Conservation (phyloP, 2,888 invertebrate genomes). For the Amphipyra berbera region DNA sequence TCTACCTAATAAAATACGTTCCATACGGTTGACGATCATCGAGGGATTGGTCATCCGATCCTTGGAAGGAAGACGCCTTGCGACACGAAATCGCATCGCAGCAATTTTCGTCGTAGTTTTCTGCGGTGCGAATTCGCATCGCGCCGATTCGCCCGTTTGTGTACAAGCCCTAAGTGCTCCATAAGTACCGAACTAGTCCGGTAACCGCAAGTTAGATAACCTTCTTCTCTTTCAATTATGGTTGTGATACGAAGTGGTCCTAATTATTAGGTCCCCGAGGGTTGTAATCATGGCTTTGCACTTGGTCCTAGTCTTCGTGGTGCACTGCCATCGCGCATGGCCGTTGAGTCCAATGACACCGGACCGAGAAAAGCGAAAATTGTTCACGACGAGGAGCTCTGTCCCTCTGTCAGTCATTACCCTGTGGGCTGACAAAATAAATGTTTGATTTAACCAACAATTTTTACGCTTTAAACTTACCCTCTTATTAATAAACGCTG, state of each 20-base stretch:
- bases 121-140: too few species aligned
- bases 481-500: too few species aligned
- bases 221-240: constrained; percentile 18
- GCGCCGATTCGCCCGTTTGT: too few species aligned
- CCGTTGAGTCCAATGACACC: constrained; percentile 47
- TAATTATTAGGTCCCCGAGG: constrained; percentile 32
- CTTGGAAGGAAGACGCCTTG: too few species aligned
- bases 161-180: too few species aligned
- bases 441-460: constrained; percentile 4
- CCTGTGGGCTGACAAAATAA: constrained; percentile 34
- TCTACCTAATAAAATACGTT: too few species aligned
- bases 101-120: too few species aligned
- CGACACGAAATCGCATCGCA: too few species aligned
- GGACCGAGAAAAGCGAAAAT: constrained; percentile 59
- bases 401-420: constrained; percentile 31
- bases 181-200: too few species aligned
- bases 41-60: too few species aligned
- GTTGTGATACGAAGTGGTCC: constrained; percentile 41
- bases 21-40: too few species aligned
- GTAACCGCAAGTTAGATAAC: not conserved
- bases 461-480: too few species aligned
- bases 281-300: constrained; percentile 64
- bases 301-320: constrained; percentile 59
- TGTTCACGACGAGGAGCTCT: constrained; percentile 47
- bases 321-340: constrained; percentile 66